Evolutionary conservation across 2,888 invertebrate species (phyloP), one percentile per base, ranked within the genome.

Genomic region (Volucella inanis): DNA sequence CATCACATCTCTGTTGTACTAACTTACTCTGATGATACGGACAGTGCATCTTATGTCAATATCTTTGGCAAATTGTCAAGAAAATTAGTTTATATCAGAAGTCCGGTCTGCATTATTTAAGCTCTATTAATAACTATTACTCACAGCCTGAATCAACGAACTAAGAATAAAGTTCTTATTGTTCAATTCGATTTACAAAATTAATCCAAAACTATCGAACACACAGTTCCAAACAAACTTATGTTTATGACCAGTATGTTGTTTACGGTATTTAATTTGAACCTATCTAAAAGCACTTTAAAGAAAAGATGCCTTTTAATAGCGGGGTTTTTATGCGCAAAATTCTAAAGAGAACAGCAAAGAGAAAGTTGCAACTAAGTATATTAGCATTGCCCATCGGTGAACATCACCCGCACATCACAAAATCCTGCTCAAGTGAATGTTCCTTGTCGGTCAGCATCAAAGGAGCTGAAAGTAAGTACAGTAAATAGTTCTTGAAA

Each of bases 281-380:
- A 18, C n/a, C 57, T 6, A 67, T 72, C 65, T 74, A 75, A 84
- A 68, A 68, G 52, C 55, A 43, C 43, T 55, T 45, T n/a, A 39
- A 39, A 45, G 22, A 70, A 70, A 68, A 74, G 45, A 55, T 45
- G 67, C 39, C 45, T 72, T 67, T 68, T 72, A 72, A 38, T 62
- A 52, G 39, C 55, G 57, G 41, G 38, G 47, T 43, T 50, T 72
- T 68, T 70, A 72, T 83, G 54, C 8, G 45, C 50, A 18, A 4
- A 67, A 61, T 62, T 77, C 82, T 55, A 49, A 50, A 62, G 50
- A 59, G 45, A 62, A 68, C 70, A n/a, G 11, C 54, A 31, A 54
- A 83, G 68, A 83, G 83, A 83, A 83, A 83, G 83, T 79, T 31
- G 6, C 4, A 31, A 55, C 74, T n/a, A 15, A 68, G 45, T 49